Evolutionary conservation across 2,888 invertebrate genomes (phyloP), one percentile per base, ranked within the genome.

Genomic region (Myopa tessellatipennis): DNA sequence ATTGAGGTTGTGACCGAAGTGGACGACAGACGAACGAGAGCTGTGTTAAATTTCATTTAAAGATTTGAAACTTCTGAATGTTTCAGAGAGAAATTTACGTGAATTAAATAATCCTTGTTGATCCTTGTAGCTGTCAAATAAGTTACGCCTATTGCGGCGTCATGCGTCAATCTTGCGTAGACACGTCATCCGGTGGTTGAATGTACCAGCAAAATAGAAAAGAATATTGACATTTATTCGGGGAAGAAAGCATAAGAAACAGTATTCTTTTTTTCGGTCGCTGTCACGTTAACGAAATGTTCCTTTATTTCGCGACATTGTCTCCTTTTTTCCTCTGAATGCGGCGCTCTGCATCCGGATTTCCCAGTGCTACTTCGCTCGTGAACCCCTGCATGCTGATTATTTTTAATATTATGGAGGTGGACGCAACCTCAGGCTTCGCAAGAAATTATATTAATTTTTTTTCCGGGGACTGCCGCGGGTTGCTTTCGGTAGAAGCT

Each of bases 391-490:
- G 4, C 45, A 10, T 45, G 6, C 45, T 45, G 45, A 45, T 45
- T 8, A 8, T 45, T 45, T 45, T 45, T 6, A 45, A 45, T 45
- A 36, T 26, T 63, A 36, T 14, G 36, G 55, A 34, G 36, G 34
- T 58, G 55, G 36, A 3, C 34, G 58, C 58, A 34, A 85, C 85
- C 85, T 83, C 79, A 81, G 85, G 85, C 85, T 82, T 80, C 81
- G 82, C 83, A 85, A 82, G 81, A 85, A 85, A 85, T 84, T 85
- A 86, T 85, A 84, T 85, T 85, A 84, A 14, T 55, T 84, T 83
- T 82, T 82, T 79, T 45, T 55, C 52, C 45, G 60, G 14, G 58
- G 16, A 4, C 52, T 50, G 70, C 76, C 61, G 8, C 52, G 10
- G 26, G 26, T 26, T 26, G 26, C 2, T 26, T 26, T 26, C 26